Conservation (phyloP, 2,797 vertebrate species). For the Mycteria americana region DNA sequence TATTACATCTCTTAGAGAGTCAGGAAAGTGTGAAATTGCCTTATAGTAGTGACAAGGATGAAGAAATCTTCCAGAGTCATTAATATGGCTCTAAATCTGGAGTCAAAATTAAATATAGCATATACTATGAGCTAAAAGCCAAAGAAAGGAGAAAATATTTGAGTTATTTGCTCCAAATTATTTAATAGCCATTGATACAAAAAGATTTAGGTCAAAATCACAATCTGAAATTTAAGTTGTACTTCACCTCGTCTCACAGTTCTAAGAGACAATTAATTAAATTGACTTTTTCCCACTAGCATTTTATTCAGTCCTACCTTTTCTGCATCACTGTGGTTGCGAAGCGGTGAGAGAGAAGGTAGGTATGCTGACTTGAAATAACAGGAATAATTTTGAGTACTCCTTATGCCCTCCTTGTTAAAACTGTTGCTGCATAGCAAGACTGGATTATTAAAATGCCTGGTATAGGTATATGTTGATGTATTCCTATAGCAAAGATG, state of each 20-base stretch:
- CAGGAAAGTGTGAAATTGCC: constrained; percentile 70
- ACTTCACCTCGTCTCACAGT: not conserved
- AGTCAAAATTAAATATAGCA: constrained; percentile 51
- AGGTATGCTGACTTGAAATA: not conserved
- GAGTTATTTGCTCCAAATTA: not conserved
- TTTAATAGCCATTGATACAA: not conserved
- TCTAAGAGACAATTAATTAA: not conserved
- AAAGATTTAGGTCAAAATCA: constrained; percentile 1
- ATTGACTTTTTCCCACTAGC: not conserved
- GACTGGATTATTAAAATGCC: not conserved
- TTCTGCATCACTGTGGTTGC: not conserved
- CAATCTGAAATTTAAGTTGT: not conserved
- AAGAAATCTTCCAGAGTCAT: constrained; percentile 51
- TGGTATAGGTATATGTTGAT: not conserved
- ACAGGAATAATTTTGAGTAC: not conserved
- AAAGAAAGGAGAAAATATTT: not conserved
- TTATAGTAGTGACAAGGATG: constrained; percentile 56
- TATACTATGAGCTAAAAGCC: not conserved
- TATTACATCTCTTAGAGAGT: constrained; percentile 61
- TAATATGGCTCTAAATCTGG: not conserved
- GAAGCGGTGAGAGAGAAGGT: not conserved
- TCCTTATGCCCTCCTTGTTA: not conserved
- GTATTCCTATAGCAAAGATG: not conserved
- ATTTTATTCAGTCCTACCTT: not conserved
- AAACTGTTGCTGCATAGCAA: not conserved